phyloP scores from a whole-genome alignment of 2,888 invertebrate genomes.

The Allolobophora icterica region DNA sequence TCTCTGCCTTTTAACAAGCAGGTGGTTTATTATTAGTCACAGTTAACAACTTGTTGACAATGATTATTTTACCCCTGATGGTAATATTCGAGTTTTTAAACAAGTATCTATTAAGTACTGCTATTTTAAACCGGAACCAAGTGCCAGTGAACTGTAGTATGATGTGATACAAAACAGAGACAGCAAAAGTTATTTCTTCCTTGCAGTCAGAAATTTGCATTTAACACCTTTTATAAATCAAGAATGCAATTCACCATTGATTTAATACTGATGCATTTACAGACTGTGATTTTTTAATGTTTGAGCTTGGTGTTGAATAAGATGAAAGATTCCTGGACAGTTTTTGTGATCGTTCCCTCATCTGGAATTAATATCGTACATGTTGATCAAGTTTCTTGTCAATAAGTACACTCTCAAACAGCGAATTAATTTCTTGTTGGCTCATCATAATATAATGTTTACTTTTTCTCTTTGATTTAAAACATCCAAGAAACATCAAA shows the following conservation, averaged over 20 bases:
- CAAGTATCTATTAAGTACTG: background rate
- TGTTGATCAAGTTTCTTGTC: background rate
- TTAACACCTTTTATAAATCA: background rate
- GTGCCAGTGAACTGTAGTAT: background rate
- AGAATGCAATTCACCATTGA: background rate
- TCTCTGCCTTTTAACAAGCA: background rate
- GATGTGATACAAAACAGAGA: background rate
- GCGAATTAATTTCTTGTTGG: background rate
- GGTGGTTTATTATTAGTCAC: background rate
- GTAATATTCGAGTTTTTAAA: background rate
- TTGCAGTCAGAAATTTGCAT: background rate
- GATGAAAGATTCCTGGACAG: too few species aligned
- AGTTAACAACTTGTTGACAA: slow-evolving; percentile 6
- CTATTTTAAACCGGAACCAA: background rate
- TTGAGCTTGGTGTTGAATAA: too few species aligned
- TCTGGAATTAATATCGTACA: background rate
- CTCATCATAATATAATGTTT: too few species aligned
- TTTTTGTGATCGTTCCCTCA: background rate
- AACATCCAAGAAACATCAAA: background rate
- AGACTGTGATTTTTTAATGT: background rate
- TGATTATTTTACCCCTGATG: background rate
- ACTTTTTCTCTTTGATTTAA: background rate
- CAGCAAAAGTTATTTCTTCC: background rate
- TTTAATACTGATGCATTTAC: background rate
- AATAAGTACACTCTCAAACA: background rate